These are phyloP conservation scores for Athetis lepigone DNA, from an alignment of 2,888 invertebrate species.

Conservation along the genomic window DNA sequence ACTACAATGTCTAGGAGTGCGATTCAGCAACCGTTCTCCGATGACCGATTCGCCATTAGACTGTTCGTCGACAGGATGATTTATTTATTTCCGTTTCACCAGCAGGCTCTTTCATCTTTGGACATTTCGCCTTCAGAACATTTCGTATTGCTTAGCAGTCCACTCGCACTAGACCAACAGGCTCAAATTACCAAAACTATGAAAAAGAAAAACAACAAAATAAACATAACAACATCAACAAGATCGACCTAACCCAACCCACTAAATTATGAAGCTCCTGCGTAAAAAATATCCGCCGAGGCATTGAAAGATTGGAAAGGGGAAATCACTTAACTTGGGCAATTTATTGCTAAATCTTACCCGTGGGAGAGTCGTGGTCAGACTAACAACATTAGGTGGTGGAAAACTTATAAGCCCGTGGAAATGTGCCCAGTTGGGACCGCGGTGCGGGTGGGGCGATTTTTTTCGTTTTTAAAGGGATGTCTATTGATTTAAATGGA, in stretches of 20 bases:
- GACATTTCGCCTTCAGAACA: no score
- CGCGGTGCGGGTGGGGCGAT: constrained; percentile 64
- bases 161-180: no score
- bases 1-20: no score
- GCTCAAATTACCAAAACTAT: not conserved
- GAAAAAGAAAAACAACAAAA: not conserved
- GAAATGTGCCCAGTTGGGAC: constrained; percentile 35
- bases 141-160: not conserved
- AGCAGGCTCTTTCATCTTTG: no score
- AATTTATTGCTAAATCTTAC: constrained; percentile 89
- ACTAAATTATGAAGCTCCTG: constrained; percentile 77
- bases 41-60: no score
- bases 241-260: constrained; percentile 54
- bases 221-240: constrained; percentile 38
- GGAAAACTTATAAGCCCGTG: constrained; percentile 82
- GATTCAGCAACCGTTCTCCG: no score
- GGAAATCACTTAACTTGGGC: constrained; percentile 87
- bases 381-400: constrained; percentile 88
- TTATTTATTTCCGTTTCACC: no score
- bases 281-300: constrained; percentile 83
- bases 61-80: no score
- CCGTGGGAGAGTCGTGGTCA: constrained; percentile 86
- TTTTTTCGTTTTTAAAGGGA: constrained; percentile 65
- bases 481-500: constrained; percentile 66
- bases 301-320: constrained; percentile 90